Evolutionary conservation across 2,888 invertebrate genomes (phyloP), one percentile per base, ranked within the genome.

Genomic region (Mycalesis mineus): DNA sequence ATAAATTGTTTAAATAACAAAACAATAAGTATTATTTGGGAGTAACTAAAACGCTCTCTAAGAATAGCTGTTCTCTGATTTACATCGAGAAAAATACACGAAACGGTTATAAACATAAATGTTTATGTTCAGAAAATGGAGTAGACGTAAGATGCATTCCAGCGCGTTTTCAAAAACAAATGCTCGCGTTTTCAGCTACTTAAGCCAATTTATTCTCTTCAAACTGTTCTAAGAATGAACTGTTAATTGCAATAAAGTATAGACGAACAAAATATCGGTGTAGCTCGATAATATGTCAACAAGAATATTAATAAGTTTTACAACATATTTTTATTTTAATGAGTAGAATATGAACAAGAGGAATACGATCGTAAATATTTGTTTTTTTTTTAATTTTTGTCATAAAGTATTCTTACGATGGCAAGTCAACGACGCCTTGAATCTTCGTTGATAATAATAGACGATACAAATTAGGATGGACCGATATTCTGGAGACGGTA

Each of bases 131-230:
- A 54, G 53, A 45, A 61, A 62, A 62, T 54, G 61, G 57, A 57
- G 47, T 57, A 47, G 49, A 61, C 59, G 61, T 62, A 59, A 57
- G 59, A 50, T 48, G 53, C 61, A 62, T 62, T 62, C 61, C 59
- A 54, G 14, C 29, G 54, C 50, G 54, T 61, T 53, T 51, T 56
- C 53, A 51, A 45, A 36, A 55, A 52, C 44, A 52, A 61, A 51
- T 52, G 57, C 37, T 56, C 40, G 37, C 15, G 17, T 44, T 45
- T 28, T 22, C 33, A 28, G 28, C 40, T 31, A 51, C 40, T 31
- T 13, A 17, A 49, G 28, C n/a, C 22, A 42, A 42, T 42, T 41
- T 33, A 33, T 42, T 41, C 41, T 51, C 31, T 28, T 31, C 22
- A 31, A 41, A 52, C 22, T 33, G 17, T 42, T 33, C 15, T n/a